A percentile compares a stretch with the other conserved stretches of the same genome.
Conservation (phyloP, 2,888 invertebrate species). For the Glomeris marginata region DNA sequence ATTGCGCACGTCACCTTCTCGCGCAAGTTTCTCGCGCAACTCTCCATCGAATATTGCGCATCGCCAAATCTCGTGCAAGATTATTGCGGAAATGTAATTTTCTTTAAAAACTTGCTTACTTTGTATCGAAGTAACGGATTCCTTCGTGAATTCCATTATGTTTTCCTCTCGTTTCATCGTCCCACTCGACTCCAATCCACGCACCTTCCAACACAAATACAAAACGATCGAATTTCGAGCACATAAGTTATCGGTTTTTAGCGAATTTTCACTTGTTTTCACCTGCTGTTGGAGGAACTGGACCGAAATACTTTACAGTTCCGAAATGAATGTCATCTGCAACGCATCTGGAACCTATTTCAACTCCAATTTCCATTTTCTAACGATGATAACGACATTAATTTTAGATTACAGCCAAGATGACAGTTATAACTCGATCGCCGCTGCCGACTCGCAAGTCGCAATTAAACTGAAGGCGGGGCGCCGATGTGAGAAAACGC, state of each 20-base stretch:
- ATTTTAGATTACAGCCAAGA: too few species aligned
- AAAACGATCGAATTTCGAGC: slow-evolving; percentile 3
- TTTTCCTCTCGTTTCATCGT: slow-evolving; percentile 71
- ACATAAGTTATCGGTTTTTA: not conserved
- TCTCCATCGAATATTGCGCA: too few species aligned
- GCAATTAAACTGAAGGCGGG: too few species aligned
- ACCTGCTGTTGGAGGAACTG: slow-evolving; percentile 43
- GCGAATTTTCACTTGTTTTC: not conserved
- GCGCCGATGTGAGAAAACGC: too few species aligned
- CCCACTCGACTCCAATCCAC: slow-evolving; percentile 98
- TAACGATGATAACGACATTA: too few species aligned
- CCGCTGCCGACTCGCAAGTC: too few species aligned
- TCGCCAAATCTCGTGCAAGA: not conserved
- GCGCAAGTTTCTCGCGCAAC: too few species aligned
- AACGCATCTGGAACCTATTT: too few species aligned
- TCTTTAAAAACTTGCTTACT: too few species aligned
- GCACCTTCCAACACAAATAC: slow-evolving; percentile 32
- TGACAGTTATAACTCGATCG: too few species aligned
- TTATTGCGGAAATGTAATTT: not conserved
- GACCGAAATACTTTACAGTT: slow-evolving; percentile 61
- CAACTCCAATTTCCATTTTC: too few species aligned
- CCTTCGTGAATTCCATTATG: slow-evolving; percentile 78
- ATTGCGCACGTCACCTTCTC: too few species aligned
- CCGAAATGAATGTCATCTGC: slow-evolving; percentile 29
- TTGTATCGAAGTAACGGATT: slow-evolving; percentile 55